phyloP scores from a whole-genome alignment of 2,113 vertebrate species.

The Murina feae region DNA sequence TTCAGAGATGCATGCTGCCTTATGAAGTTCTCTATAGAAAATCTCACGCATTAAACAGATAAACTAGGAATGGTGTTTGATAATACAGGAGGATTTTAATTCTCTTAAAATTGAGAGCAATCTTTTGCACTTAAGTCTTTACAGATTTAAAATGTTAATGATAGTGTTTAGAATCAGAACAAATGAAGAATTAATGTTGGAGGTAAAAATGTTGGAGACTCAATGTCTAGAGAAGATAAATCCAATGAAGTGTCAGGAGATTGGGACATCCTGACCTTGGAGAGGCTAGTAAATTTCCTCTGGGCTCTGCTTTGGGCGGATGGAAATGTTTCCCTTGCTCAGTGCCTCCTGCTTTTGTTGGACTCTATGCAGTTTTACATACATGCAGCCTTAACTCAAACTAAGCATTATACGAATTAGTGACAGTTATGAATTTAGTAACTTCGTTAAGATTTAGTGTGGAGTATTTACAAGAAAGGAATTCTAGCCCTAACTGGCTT shows the following conservation, averaged over 20 bases:
- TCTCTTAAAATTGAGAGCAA: not conserved
- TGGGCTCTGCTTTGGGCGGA: not conserved
- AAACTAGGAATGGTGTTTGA: not conserved
- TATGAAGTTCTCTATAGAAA: not conserved
- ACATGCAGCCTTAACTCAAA: not conserved
- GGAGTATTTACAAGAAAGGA: not conserved
- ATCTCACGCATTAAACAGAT: not conserved
- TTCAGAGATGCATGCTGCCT: not conserved
- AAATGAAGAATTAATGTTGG: not conserved
- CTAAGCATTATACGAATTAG: not conserved
- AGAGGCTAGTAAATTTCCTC: not conserved
- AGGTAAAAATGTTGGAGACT: not conserved
- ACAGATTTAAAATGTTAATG: not conserved
- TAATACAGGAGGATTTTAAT: not conserved
- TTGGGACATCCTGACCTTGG: not conserved
- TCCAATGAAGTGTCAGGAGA: not conserved
- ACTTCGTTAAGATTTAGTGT: not conserved
- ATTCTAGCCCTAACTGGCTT: no score
- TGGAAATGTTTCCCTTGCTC: not conserved
- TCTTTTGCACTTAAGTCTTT: not conserved
- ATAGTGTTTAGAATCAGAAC: not conserved
- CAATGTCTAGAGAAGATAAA: not conserved
- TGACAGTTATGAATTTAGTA: not conserved
- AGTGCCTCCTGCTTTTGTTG: not conserved
- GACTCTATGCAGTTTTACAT: not conserved